Conservation (phyloP, 2,797 vertebrate species). For the Hylomyscus alleni region DNA sequence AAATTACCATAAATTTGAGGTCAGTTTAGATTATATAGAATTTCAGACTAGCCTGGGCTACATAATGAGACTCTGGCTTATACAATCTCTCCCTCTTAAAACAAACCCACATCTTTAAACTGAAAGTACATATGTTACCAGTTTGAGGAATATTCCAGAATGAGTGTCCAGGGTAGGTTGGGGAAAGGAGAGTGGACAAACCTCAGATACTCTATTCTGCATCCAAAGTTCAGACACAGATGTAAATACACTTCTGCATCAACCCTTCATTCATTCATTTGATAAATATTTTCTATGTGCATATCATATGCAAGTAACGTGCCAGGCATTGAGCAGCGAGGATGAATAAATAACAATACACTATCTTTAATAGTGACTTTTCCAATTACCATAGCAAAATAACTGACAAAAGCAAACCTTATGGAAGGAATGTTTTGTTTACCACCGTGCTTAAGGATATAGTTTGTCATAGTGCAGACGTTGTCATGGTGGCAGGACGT, state of each 20-base stretch:
- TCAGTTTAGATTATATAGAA: background rate
- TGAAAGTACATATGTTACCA: background rate
- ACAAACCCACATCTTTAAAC: background rate
- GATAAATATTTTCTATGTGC: constrained; percentile 12
- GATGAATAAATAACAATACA: background rate
- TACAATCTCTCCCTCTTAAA: background rate
- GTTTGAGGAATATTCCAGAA: background rate
- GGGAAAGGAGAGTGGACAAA: background rate
- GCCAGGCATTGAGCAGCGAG: background rate
- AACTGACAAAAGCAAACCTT: background rate
- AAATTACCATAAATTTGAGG: background rate
- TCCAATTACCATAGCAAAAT: background rate
- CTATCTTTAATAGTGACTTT: background rate
- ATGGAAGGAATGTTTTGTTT: background rate
- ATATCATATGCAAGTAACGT: background rate
- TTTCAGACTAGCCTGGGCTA: background rate
- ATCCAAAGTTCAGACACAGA: background rate
- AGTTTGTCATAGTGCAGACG: too few relatives aligned
- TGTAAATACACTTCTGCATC: background rate
- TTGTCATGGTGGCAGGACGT: background rate
- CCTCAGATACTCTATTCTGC: background rate
- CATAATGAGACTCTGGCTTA: background rate
- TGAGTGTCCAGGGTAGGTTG: background rate
- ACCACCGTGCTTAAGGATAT: too few relatives aligned
- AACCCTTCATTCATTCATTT: constrained; percentile 8